Percentiles rank a stretch among this genome's conserved stretches.
These are phyloP conservation scores for Kradibia gibbosae DNA, from an alignment of 1,140 invertebrate species.

Conservation along the genomic window DNA sequence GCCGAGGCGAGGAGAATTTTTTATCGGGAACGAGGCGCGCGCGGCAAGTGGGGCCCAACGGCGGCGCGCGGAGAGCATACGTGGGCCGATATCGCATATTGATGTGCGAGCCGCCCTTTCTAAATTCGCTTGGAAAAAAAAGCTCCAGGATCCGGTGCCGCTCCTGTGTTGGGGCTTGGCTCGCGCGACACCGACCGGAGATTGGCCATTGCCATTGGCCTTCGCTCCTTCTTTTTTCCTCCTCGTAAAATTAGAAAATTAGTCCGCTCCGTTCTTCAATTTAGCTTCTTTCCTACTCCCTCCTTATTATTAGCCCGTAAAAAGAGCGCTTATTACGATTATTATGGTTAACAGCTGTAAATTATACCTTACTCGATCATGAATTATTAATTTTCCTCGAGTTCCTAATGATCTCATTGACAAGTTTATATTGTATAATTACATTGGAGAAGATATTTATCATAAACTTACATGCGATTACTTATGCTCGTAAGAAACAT, in stretches of 20 bases:
- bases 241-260: not conserved
- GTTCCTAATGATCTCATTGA: not conserved
- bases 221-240: not conserved
- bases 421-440: not conserved
- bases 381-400: slow-evolving; percentile 2
- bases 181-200: not conserved
- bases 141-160: not conserved
- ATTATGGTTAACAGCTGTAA: not conserved
- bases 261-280: not conserved
- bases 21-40: not conserved
- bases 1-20: not conserved
- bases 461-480: not conserved
- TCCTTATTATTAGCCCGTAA: not conserved
- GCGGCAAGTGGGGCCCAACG: no score
- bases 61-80: no score
- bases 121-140: slow-evolving; percentile 14
- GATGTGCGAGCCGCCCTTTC: slow-evolving; percentile 6
- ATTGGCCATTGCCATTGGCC: not conserved
- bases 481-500: not conserved
- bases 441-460: not conserved
- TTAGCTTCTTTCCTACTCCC: not conserved
- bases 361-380: not conserved
- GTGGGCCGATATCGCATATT: not conserved
- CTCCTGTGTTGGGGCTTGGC: not conserved
- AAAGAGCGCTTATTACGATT: not conserved